phyloP scores from a whole-genome alignment of 2,888 invertebrate species.

The Allacma fusca region DNA sequence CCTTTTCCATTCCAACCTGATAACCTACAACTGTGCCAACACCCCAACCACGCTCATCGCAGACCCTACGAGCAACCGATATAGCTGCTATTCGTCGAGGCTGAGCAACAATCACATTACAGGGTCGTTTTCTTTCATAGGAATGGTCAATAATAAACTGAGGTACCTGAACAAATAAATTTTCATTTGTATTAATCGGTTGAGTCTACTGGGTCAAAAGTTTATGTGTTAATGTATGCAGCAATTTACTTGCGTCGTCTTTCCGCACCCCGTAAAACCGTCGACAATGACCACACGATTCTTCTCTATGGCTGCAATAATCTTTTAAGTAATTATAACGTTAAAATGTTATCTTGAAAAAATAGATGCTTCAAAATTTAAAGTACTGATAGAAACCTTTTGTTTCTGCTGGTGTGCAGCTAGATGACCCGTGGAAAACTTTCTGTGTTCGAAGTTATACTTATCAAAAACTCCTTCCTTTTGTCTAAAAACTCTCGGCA shows the following conservation, averaged over 20 bases:
- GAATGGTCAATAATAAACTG: slow-evolving; percentile 88
- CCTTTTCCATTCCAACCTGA: slow-evolving; percentile 79
- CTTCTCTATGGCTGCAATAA: slow-evolving; percentile 50
- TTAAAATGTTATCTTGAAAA: neutral
- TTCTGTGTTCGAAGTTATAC: slow-evolving; percentile 48
- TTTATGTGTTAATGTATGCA: neutral
- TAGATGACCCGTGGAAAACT: slow-evolving; percentile 36
- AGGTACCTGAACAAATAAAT: slow-evolving; percentile 70
- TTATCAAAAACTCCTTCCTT: slow-evolving; percentile 47
- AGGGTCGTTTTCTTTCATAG: slow-evolving; percentile 71
- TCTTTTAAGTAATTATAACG: slow-evolving; percentile 43
- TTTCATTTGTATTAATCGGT: neutral
- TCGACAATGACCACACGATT: slow-evolving; percentile 54
- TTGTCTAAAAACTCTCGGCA: slow-evolving; percentile 31
- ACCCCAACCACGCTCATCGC: slow-evolving; percentile 84
- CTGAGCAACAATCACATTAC: slow-evolving; percentile 92
- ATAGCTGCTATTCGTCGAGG: slow-evolving; percentile 94
- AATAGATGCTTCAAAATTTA: too few relatives aligned
- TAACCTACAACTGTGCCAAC: slow-evolving; percentile 86
- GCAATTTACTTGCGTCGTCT: slow-evolving; percentile 75
- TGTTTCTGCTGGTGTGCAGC: slow-evolving; percentile 50
- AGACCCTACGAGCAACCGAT: slow-evolving; percentile 85
- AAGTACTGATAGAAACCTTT: slow-evolving; percentile 45
- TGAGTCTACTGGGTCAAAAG: neutral
- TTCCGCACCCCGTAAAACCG: slow-evolving; percentile 95